Base-by-base conservation (phyloP, 2,797 vertebrate genomes). In the Pangasius larnaudii region DNA sequence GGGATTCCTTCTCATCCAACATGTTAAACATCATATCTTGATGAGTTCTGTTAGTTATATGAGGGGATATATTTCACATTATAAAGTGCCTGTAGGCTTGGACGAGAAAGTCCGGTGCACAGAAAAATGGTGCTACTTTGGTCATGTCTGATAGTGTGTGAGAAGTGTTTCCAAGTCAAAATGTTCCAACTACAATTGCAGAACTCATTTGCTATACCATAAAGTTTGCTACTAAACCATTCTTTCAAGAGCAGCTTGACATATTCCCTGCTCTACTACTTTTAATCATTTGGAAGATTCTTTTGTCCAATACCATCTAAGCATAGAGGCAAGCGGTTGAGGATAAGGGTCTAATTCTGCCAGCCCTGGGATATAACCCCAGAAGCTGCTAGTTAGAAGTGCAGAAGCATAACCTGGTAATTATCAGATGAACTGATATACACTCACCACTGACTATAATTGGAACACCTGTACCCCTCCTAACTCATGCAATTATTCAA, bases 1-100 rank as follows among this genome's bases (percentile, higher is more conserved):
- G 71, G 85, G 58, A 82, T 85, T 87, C 63, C 27, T 86, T 30
- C 74, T 85, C 51, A 59, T 36, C 63, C 22, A 77, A 82, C 56
- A 33, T 53, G 49, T 75, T 39, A 49, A 83, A 39, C 18, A 49
- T 46, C 14, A 71, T 42, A 39, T 16, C 79, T 27, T 33, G 30
- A 27, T 39, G 33, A 42, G 30, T 46, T 83, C 42, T 53, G 6
- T 63, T 65, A 30, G 49, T 84, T 33, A 53, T 59, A n/a, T 39
- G 30, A 77, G 1, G 33, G 72, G 49, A 49, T 74, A 53, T 24
- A 36, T 42, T 67, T 77, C 24, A 84, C 30, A 85, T 79, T 56
- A 9, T 67, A 67, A 85, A 85, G 83, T 88, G 83, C 51, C 51
- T 36, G 58, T 56, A 69, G 80, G 36, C 33, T 59, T 81, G 33